Percentiles rank a stretch among this genome's conserved stretches.
These are phyloP conservation scores for Hypselothyrea guttata DNA, from an alignment of 2,888 invertebrate genomes.

Conservation along the genomic window DNA sequence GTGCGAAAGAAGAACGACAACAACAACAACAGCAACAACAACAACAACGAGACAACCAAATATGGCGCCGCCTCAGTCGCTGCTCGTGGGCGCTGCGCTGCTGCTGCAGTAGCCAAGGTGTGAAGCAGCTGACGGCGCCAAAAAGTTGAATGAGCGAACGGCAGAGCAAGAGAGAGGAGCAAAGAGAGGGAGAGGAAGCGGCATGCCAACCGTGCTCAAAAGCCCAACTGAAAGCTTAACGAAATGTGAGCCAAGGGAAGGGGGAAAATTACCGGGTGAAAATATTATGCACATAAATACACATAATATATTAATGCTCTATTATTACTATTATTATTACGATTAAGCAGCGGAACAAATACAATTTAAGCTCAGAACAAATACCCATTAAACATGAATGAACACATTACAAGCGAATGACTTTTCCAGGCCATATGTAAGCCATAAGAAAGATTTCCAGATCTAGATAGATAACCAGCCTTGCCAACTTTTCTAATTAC, in stretches of 20 bases:
- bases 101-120: conserved; percentile 52
- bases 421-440: too few relatives aligned
- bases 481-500: too few relatives aligned
- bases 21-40: conserved; percentile 18
- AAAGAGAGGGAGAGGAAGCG: background rate
- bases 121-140: conserved; percentile 42
- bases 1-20: conserved; percentile 21
- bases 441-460: too few relatives aligned
- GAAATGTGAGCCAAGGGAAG: background rate
- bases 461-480: too few relatives aligned
- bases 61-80: conserved; percentile 61
- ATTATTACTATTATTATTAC: too few relatives aligned
- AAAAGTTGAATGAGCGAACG: background rate
- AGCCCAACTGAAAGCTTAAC: conserved; percentile 2
- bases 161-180: background rate
- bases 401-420: too few relatives aligned
- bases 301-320: too few relatives aligned
- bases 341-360: conserved; percentile 21
- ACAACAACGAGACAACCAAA: conserved; percentile 45
- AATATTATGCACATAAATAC: too few relatives aligned
- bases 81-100: conserved; percentile 41
- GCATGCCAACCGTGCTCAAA: background rate
- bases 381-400: too few relatives aligned
- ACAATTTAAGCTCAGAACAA: conserved; percentile 2
- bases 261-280: background rate